Percentiles rank a stretch among this genome's conserved stretches.
These are phyloP conservation scores for Pelagia noctiluca DNA, from an alignment of 30 jellyfish, hydroid and myxozoan species.

Conservation along the genomic window DNA sequence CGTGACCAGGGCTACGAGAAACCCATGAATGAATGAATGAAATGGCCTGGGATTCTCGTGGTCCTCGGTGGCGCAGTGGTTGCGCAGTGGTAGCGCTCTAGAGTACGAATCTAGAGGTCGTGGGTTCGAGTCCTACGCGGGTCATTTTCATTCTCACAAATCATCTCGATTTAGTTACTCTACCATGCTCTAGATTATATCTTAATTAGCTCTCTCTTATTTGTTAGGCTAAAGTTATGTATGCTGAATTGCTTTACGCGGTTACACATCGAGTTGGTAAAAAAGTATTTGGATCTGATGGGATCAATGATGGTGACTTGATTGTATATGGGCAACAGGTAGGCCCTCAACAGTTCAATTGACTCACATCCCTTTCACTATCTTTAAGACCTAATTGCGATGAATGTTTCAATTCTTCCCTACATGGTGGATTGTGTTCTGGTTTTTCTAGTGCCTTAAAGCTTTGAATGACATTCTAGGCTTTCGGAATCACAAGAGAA, in stretches of 20 bases:
- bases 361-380: no score
- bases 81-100: no score
- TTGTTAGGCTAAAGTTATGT: conserved; percentile 70
- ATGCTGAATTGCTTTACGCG: conserved; percentile 73
- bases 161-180: no score
- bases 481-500: conserved; percentile 67
- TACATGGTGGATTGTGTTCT: background rate
- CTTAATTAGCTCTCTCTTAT: background rate
- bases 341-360: no score
- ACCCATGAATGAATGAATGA: no score
- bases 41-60: no score
- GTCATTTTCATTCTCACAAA: no score
- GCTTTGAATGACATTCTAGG: conserved; percentile 24
- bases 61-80: no score
- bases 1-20: no score
- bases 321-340: conserved; percentile 80
- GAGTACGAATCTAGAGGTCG: no score
- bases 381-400: no score
- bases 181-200: background rate
- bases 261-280: conserved; percentile 81
- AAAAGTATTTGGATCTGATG: conserved; percentile 69
- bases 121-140: no score
- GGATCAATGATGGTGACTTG: conserved; percentile 81
- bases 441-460: background rate
- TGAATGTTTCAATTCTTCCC: background rate